Evolutionary conservation across 2,888 invertebrate species (phyloP).

Genomic region (Tachina grossa): DNA sequence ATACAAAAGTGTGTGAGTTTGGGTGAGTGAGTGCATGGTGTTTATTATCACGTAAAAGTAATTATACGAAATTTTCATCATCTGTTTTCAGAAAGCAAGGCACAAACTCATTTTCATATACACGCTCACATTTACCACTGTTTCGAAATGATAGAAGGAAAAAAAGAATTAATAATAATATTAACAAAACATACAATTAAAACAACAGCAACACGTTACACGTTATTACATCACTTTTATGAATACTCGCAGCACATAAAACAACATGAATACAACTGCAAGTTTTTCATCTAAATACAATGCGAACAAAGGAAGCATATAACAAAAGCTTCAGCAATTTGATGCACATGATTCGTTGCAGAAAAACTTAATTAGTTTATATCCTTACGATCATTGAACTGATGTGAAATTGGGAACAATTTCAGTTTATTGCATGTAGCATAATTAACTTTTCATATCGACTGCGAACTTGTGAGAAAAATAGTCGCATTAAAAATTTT

Average conservation of each 20-base stretch:
- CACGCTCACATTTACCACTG: constrained; percentile 1
- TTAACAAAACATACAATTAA: constrained; percentile 57
- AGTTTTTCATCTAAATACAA: neutral
- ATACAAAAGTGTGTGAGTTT: constrained; percentile 4
- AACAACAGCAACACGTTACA: constrained; percentile 14
- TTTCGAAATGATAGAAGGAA: neutral
- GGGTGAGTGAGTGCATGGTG: constrained; percentile 56
- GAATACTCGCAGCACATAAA: neutral
- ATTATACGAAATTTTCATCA: constrained; percentile 66
- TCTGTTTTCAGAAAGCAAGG: constrained; percentile 16
- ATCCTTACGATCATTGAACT: constrained; percentile 16
- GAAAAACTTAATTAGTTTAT: constrained; percentile 53
- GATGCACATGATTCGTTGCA: constrained; percentile 4
- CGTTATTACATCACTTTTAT: neutral
- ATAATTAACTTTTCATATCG: too few species aligned
- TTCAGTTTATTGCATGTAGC: neutral
- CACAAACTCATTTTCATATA: neutral
- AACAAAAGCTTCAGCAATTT: constrained; percentile 39
- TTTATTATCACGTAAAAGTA: constrained; percentile 68
- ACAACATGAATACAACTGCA: neutral
- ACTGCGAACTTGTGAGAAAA: neutral
- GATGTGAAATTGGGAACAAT: neutral
- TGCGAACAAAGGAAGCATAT: neutral
- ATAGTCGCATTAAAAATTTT: too few species aligned
- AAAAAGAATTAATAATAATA: constrained; percentile 39